Conservation (phyloP, 2,113 vertebrate species). For the Pogona vitticeps region DNA sequence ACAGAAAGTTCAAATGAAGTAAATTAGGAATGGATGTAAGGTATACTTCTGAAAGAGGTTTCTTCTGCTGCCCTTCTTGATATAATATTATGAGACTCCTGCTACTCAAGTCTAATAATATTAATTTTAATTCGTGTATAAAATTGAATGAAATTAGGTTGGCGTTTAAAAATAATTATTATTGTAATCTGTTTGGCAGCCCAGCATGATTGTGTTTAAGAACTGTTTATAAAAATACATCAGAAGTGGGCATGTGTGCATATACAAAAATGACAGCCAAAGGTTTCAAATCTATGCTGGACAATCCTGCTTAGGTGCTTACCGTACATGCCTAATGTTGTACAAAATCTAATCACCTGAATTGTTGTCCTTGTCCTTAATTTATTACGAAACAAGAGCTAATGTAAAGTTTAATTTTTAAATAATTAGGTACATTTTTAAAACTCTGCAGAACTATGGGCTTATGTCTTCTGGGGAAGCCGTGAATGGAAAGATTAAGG, state of each 20-base stretch:
- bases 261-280: neutral
- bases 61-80: conserved; percentile 57
- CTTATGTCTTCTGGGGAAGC: neutral
- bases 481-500: neutral
- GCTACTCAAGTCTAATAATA: conserved; percentile 41
- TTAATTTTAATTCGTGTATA: conserved; percentile 63
- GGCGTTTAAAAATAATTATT: conserved; percentile 52
- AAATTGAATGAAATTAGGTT: conserved; percentile 65
- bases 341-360: neutral
- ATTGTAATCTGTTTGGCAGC: conserved; percentile 49
- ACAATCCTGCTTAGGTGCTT: neutral
- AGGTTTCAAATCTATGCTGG: neutral
- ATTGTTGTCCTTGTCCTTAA: neutral
- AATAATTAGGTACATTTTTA: neutral
- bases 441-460: neutral
- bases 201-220: conserved; percentile 20
- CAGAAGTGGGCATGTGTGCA: conserved; percentile 4
- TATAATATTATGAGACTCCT: conserved; percentile 48
- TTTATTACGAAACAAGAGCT: neutral
- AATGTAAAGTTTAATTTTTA: neutral
- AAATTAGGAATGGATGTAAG: conserved; percentile 65
- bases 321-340: neutral
- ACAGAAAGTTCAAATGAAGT: conserved; percentile 72
- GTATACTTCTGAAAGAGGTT: conserved; percentile 57
- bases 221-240: neutral